These are phyloP conservation scores for Cactoblastis cactorum DNA, from an alignment of 2,888 invertebrate species.

Conservation along the genomic window DNA sequence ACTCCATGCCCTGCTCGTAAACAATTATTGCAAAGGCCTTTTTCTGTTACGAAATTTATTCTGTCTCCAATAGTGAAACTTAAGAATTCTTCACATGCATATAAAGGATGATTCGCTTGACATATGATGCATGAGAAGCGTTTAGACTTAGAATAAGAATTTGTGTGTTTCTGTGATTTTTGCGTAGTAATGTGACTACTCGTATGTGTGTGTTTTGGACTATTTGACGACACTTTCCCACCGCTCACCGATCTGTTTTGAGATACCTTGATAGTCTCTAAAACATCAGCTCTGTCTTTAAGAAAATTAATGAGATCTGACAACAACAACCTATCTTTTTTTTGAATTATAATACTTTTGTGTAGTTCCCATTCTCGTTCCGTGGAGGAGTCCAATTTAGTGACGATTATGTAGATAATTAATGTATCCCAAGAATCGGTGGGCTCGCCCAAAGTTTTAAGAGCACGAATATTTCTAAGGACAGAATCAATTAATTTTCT, in stretches of 20 bases:
- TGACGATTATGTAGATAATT: constrained; percentile 16
- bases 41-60: neutral
- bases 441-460: constrained; percentile 15
- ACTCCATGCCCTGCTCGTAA: constrained; percentile 20
- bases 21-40: constrained; percentile 20
- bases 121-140: constrained; percentile 17
- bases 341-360: neutral
- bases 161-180: neutral
- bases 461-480: constrained; percentile 12
- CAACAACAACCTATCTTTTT: neutral
- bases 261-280: constrained; percentile 21
- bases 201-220: neutral
- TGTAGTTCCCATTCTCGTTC: constrained; percentile 12
- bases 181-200: neutral
- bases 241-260: neutral
- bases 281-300: constrained; percentile 24
- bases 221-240: neutral
- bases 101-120: constrained; percentile 14
- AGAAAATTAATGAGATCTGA: constrained; percentile 17
- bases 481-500: constrained; percentile 14
- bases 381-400: constrained; percentile 17
- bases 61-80: constrained; percentile 17
- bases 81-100: constrained; percentile 20
- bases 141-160: neutral
- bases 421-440: constrained; percentile 18